Evolutionary conservation across 1,140 invertebrate species (phyloP), one percentile per base, ranked within the genome.

Genomic region (Cotesia chilonis): DNA sequence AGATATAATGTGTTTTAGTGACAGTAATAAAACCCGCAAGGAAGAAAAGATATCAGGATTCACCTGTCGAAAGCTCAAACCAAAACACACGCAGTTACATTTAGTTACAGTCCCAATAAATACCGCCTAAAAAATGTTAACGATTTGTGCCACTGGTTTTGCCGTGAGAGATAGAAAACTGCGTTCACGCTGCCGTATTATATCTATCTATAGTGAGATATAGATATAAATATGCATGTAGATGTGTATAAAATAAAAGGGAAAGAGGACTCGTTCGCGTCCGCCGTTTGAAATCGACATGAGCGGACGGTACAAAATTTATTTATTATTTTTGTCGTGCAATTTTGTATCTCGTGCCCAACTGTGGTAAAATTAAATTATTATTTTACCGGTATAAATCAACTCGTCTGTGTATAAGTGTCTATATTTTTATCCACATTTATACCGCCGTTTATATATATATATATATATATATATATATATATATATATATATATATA

Each of bases 311-410:
- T 76, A 77, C 76, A 81, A 82, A 87, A 85, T 85, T 85, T 85
- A 87, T 87, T 87, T 86, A 85, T 87, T 84, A 86, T 86, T 86
- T 86, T 87, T 86, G 83, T 83, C 83, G 81, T 80, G 83, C 82
- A 83, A 84, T 85, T 85, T 86, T 85, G 83, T 84, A 84, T 85
- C 41, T 47, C 84, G 83, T 81, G 82, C 82, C 79, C 83, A 83
- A 85, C 81, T 82, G 83, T 80, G 82, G 80, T 80, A 82, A 86
- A 86, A 86, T 87, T 86, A 87, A 86, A 87, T 86, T 87, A 86
- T 87, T 87, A 86, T 87, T 87, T 86, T 81, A 79, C 82, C 77
- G 78, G 76, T 83, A 83, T 85, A 85, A 84, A 85, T 87, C 83
- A 86, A 80, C 77, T 80, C n/a, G 47, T 61, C 60, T 63, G 59